A percentile compares a stretch with the other conserved stretches of the same genome.
Conservation (phyloP, 2,888 invertebrate species). For the Rambutsinella grinnellia region DNA sequence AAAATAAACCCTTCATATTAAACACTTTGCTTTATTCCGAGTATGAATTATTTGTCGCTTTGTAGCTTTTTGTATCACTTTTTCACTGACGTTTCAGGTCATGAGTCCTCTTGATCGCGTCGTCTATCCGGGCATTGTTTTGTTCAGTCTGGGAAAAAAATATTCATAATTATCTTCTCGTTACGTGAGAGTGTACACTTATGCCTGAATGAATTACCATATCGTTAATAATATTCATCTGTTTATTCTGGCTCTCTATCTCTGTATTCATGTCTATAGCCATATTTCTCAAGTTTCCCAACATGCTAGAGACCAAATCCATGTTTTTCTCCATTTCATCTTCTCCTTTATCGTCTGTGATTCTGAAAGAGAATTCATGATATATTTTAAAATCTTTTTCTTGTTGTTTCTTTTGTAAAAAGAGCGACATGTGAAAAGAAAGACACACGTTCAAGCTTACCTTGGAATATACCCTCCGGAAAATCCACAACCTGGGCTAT, state of each 20-base stretch:
- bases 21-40: conserved; percentile 2
- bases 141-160: conserved; percentile 40
- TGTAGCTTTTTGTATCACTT: no score
- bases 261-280: conserved; percentile 54
- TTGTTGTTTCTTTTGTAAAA: no score
- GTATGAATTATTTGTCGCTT: no score
- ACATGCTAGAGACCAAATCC: conserved; percentile 42
- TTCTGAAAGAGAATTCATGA: conserved; percentile 16
- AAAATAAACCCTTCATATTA: conserved; percentile 4
- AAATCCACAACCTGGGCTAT: conserved; percentile 12
- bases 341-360: conserved; percentile 36
- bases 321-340: conserved; percentile 52
- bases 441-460: conserved; percentile 9
- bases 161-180: background rate
- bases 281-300: conserved; percentile 48
- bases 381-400: background rate
- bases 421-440: background rate
- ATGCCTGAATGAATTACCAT: no score
- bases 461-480: conserved; percentile 42
- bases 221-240: conserved; percentile 51
- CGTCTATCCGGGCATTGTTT: conserved; percentile 51
- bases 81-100: conserved; percentile 46
- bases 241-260: conserved; percentile 49
- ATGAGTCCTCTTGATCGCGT: conserved; percentile 52
- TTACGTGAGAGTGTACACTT: no score